Evolutionary conservation across 1,140 invertebrate genomes (phyloP).

Genomic region (Drosophila chauvacae): DNA sequence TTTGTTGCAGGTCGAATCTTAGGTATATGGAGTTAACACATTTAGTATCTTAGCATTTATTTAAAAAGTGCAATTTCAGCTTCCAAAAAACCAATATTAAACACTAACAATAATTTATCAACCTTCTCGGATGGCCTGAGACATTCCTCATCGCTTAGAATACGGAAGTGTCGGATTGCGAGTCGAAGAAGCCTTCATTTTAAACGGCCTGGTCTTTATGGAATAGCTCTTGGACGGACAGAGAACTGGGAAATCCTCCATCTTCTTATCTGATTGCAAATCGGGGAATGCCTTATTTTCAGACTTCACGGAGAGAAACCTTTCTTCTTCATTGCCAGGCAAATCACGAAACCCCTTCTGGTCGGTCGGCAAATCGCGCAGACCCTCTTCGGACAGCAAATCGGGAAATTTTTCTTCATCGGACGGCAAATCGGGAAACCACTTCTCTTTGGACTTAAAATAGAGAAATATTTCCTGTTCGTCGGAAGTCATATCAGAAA

Average conservation of each 20-base stretch:
- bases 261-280: background rate
- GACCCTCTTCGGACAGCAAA: background rate
- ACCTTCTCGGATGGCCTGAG: background rate
- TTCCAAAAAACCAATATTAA: background rate
- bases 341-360: background rate
- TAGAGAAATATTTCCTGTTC: background rate
- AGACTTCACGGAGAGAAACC: too few relatives aligned
- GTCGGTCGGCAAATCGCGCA: background rate
- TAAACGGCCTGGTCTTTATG: too few relatives aligned
- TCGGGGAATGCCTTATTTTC: too few relatives aligned
- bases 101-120: background rate
- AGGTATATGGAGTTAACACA: constrained; percentile 6
- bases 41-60: background rate
- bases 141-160: background rate
- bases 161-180: background rate
- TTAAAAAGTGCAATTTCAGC: too few relatives aligned
- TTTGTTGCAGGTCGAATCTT: constrained; percentile 38
- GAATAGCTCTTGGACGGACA: background rate
- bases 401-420: background rate
- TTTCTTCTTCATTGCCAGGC: too few relatives aligned
- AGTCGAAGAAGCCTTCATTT: background rate
- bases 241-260: background rate
- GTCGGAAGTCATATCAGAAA: background rate
- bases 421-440: background rate
- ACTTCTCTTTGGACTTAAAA: background rate